Evolutionary conservation across 2,797 vertebrate genomes (phyloP).

Genomic region (Gallirallus australis): DNA sequence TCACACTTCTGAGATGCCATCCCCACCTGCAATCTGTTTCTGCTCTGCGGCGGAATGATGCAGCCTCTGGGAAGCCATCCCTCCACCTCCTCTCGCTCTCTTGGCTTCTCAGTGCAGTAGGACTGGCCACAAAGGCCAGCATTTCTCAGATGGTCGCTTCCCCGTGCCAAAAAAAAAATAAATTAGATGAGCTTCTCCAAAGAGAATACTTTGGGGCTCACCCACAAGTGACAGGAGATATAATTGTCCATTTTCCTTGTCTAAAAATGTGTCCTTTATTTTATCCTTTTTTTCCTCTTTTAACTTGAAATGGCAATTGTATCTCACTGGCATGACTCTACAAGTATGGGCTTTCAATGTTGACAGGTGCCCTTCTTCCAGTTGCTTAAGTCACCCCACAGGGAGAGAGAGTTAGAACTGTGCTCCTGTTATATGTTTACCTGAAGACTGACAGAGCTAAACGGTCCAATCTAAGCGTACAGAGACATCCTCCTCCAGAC

Average conservation of each 20-base stretch:
- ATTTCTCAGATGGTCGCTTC: not conserved
- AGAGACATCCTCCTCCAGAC: not conserved
- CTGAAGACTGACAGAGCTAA: not conserved
- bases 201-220: not conserved
- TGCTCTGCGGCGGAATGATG: not conserved
- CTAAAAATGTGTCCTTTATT: not conserved
- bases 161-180: not conserved
- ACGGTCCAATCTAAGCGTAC: not conserved
- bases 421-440: not conserved
- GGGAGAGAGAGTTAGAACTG: not conserved
- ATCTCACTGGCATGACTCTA: not conserved
- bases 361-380: not conserved
- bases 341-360: not conserved
- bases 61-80: not conserved
- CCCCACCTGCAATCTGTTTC: not conserved
- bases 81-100: not conserved
- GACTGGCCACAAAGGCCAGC: not conserved
- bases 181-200: not conserved
- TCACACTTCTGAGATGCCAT: not conserved
- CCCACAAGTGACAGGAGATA: not conserved
- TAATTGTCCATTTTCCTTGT: not conserved
- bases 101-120: not conserved
- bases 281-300: fast-evolving
- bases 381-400: not conserved
- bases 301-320: not conserved